Evolutionary conservation across 2,797 vertebrate species (phyloP).

Genomic region (Kryptopterus vitreolus): DNA sequence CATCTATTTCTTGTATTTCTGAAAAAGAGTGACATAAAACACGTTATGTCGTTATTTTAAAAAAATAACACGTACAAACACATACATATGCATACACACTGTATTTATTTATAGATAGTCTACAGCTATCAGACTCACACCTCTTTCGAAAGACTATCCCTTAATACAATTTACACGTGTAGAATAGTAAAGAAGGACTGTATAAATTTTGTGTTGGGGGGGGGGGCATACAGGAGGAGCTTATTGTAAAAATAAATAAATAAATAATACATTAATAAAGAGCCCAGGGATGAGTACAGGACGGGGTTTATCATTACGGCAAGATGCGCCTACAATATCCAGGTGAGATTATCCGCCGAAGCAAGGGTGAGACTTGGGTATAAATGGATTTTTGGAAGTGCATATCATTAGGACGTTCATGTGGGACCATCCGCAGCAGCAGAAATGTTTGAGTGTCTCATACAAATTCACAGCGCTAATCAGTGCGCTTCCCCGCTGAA

Average conservation of each 20-base stretch:
- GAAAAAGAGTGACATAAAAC: not conserved
- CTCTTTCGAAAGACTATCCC: not conserved
- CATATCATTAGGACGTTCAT: constrained; percentile 7
- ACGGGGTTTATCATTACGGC: not conserved
- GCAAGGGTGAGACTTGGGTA: not conserved
- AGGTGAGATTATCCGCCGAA: not conserved
- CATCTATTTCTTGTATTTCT: not conserved
- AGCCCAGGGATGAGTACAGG: not conserved
- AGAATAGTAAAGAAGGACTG: not conserved
- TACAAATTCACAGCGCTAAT: not conserved
- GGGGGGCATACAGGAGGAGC: no score
- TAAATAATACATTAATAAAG: no score
- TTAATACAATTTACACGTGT: not conserved
- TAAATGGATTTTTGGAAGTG: not conserved
- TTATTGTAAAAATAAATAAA: no score
- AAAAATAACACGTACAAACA: not conserved
- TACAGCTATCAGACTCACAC: not conserved
- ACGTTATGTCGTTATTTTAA: not conserved
- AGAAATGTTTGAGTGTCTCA: not conserved
- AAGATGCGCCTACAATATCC: not conserved
- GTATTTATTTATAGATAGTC: not conserved
- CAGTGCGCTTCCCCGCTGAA: not conserved
- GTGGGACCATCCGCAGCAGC: not conserved
- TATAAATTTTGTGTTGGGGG: not conserved
- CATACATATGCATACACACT: not conserved